Percentiles rank a stretch among this genome's conserved stretches.
phyloP scores from a whole-genome alignment of 2,888 invertebrate species.

The Tenthredo mesomela region DNA sequence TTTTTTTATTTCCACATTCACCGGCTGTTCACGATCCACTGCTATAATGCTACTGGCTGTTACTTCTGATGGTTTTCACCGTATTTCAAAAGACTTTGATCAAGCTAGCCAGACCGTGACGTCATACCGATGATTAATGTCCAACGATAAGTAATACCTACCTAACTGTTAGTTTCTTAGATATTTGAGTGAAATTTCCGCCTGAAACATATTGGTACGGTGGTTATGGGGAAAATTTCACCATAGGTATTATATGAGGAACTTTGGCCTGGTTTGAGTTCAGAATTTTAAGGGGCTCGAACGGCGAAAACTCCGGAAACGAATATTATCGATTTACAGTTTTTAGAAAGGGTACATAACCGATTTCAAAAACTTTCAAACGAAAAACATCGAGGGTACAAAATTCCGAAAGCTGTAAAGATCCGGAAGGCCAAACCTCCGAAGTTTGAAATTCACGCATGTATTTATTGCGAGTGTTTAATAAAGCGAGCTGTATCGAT shows the following conservation, averaged over 20 bases:
- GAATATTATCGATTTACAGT: too few species aligned
- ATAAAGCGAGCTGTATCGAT: too few species aligned
- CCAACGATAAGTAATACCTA: not conserved
- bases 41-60: not conserved
- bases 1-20: not conserved
- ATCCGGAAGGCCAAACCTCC: too few species aligned
- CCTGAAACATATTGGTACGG: not conserved
- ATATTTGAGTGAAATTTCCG: not conserved
- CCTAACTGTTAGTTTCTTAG: not conserved
- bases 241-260: too few species aligned
- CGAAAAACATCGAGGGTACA: too few species aligned
- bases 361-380: too few species aligned
- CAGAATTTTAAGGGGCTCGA: too few species aligned
- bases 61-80: not conserved
- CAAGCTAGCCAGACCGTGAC: not conserved
- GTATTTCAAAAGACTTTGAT: constrained; percentile 12
- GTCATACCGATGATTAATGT: constrained; percentile 15
- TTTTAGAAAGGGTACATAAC: too few species aligned
- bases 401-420: too few species aligned
- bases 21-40: not conserved
- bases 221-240: not conserved
- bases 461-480: too few species aligned
- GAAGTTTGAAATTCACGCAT: too few species aligned
- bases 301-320: too few species aligned
- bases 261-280: not conserved